Evolutionary conservation across 2,113 vertebrate species (phyloP), one percentile per base, ranked within the genome.

Genomic region (Rhombomys opimus): DNA sequence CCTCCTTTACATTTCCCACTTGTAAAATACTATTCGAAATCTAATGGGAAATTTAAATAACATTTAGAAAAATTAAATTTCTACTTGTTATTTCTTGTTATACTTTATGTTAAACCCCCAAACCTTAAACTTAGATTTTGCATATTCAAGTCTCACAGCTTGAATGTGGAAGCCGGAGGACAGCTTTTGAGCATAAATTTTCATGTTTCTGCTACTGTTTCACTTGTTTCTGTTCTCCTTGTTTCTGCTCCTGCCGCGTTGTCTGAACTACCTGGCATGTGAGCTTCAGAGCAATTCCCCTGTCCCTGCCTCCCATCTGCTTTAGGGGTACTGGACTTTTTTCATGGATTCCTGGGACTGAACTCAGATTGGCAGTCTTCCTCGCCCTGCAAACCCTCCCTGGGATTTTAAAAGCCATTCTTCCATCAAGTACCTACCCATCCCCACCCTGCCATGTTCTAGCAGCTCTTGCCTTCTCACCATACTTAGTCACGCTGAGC

Each of bases 41-140:
- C 46, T 91, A 94, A 87, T 65, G 46, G 68, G 84, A n/a, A 92
- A 46, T 86, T 96, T 85, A 89, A 96, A 95, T 85, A 80, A 76
- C 25, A 67, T 91, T 95, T 89, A 86, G 91, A 95, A 59, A 46
- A 30, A 25, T 91, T 80, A 93, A 88, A 81, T 68, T 32, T 93
- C 30, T 82, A 15, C 23, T 90, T 38, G 86, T 93, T 67, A 87
- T 12, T 82, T 12, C 23, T 90, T 38, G 86, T 93, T 67, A 87
- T 12, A 94, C 77, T 88, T 76, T 63, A 14, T 23, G 38, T 93
- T 72, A 96, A 94, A 94, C 92, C 87, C 75, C 72, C 73, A 95
- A 75, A 7, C 17, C 23, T 38, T 94, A 23, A 65, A 32, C 38
- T 86, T 86, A 32, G 61, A 86, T 46, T 85, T 50, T 86, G 27